Evolutionary conservation across 1,140 invertebrate genomes (phyloP), one percentile per base, ranked within the genome.

Genomic region (Ostrea edulis): DNA sequence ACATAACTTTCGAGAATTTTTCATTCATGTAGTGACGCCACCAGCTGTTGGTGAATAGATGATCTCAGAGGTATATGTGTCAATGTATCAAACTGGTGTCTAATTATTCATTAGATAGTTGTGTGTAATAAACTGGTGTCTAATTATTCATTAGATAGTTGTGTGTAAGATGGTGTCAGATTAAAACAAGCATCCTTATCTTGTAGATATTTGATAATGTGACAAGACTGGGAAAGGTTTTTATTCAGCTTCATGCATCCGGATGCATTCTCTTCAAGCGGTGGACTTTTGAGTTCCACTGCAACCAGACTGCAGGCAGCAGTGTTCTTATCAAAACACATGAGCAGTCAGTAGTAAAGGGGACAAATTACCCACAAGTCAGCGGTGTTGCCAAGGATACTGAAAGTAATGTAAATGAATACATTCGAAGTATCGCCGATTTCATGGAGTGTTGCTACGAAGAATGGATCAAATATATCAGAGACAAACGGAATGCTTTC

Each of bases 231-330:
- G 82, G 65, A 35, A 85, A 87, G 20, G 68, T 85, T 8, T 89
- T 84, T 62, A 58, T 92, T 0, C 89, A 89, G 35, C 68, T 93
- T 20, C 87, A 88, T 12, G 58, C 85, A 5, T 87, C 88, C 22
- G 92, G 92, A 22, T 92, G 89, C 87, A 84, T 92, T 14, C 84
- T 93, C 0, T 93, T 93, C 53, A 86, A 88, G 87, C 84, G 89
- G n/a, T 93, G 77, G 54, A 55, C 44, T 44, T 81, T 83, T 3
- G 55, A 82, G 51, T 83, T 87, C 44, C 62, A 44, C 54, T 87
- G 86, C 44, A 81, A 83, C 12, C 54, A 51, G 55, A 22, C 29
- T 9, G 62, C 25, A 7, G 77, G 81, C n/a, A 58, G 35, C n/a
- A 53, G 77, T 87, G 86, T 83, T 7, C 54, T n/a, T 51, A 62